Evolutionary conservation across 37 sponge, comb jelly and placozoan species (phyloP).

Genomic region (Theonella swinhoei): DNA sequence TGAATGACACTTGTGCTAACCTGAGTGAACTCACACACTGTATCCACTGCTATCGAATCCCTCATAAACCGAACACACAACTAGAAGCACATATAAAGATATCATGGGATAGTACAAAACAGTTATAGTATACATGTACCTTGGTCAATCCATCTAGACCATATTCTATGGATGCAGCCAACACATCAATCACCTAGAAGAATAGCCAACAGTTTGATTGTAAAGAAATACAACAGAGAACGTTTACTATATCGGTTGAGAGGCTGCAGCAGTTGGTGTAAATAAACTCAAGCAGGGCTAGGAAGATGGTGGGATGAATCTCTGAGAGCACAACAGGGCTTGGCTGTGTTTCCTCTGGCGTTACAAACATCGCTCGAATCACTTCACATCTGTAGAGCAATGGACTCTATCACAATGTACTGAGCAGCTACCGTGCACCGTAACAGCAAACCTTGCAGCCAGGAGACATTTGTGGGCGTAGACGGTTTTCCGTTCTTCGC

Average conservation of each 20-base stretch:
- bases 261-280: conserved; percentile 95
- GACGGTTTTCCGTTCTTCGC: conserved; percentile 86
- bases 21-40: conserved; percentile 92
- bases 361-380: conserved; percentile 97
- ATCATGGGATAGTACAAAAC: neutral
- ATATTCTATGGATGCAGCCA: conserved; percentile 92
- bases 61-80: conserved; percentile 94
- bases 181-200: conserved; percentile 79
- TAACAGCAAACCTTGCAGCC: conserved; percentile 81
- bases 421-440: too few species aligned
- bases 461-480: conserved; percentile 87
- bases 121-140: conserved; percentile 18
- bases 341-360: conserved; percentile 25
- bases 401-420: too few species aligned
- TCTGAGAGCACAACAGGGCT: conserved; percentile 92
- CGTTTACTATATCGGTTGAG: conserved; percentile 66
- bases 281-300: conserved; percentile 93
- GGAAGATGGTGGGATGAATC: conserved; percentile 83
- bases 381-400: conserved; percentile 85
- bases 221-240: neutral
- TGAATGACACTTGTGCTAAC: too few species aligned
- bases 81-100: too few species aligned
- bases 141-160: conserved; percentile 92
- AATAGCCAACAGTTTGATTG: neutral
- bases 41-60: conserved; percentile 80